Evolutionary conservation across 2,888 invertebrate species (phyloP), one percentile per base, ranked within the genome.

Genomic region (Torymus aiolomorphi): DNA sequence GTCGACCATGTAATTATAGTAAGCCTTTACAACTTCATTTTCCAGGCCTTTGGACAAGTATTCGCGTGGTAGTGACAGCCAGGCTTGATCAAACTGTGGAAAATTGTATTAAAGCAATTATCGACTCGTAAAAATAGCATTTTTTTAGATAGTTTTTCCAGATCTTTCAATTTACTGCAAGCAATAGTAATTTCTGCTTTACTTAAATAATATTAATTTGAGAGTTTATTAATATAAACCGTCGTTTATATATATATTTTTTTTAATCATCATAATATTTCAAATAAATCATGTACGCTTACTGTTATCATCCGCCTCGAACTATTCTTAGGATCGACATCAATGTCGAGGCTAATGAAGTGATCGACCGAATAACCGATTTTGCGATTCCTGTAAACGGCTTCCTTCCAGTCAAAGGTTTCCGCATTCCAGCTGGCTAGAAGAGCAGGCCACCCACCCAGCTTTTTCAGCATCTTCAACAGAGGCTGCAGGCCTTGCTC

Each of bases 391-490:
- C 93, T 93, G 91, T 95, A 96, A 4, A 96, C 95, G 0, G 95
- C 94, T 83, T 95, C 92, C 85, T 94, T 94, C 97, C 97, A 97
- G 82, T 93, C 92, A 92, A 96, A 97, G 24, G 91, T 89, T 0
- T 90, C 90, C 11, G 93, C 93, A 84, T 94, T 92, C 96, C 96
- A 97, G 0, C 88, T 83, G 59, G 93, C 91, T 0, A 94, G 96
- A 57, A 97, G 91, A 13, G 95, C 94, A 0, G 98, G 97, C 97
- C 97, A 98, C 11, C 97, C 97, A 0, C 97, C 97, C 51, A 97
- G 91, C 16, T 93, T 91, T 51, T 92, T 92, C 72, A 97, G 91
- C 88, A 97, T 94, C 0, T 92, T 91, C 80, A 93, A 90, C 57
- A 97, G 92, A 0, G 97, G 96, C 16, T 91, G 90, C 66, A 95